Evolutionary conservation across 2,797 vertebrate genomes (phyloP).

Genomic region (Thunnus albacares): DNA sequence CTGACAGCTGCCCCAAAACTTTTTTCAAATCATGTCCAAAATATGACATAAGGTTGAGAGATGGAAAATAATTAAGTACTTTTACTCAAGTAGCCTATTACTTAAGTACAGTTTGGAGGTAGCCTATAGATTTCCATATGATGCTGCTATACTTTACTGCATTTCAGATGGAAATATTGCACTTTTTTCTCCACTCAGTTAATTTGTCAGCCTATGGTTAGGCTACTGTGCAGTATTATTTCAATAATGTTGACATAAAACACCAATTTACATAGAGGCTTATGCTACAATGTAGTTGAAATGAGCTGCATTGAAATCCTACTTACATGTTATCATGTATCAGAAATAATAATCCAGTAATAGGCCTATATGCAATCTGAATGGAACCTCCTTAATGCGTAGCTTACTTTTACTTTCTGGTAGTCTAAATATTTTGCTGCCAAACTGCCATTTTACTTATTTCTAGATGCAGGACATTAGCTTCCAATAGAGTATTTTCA

Average conservation of each 20-base stretch:
- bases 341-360: not conserved
- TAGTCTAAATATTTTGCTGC: not conserved
- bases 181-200: not conserved
- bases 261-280: not conserved
- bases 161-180: not conserved
- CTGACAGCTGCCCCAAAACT: not conserved
- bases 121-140: not conserved
- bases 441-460: not conserved
- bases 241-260: not conserved
- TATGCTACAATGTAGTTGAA: too few relatives aligned
- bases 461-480: not conserved
- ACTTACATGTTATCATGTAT: not conserved
- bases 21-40: constrained; percentile 16
- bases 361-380: too few relatives aligned
- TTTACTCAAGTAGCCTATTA: not conserved
- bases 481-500: not conserved
- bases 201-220: not conserved
- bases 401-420: not conserved
- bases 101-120: not conserved
- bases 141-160: not conserved
- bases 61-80: not conserved
- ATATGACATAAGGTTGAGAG: constrained; percentile 2
- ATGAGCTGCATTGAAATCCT: not conserved
- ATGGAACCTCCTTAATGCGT: too few relatives aligned
- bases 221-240: not conserved